Base-by-base conservation (phyloP, 2,797 vertebrate genomes). In the Cheirogaleus major region DNA sequence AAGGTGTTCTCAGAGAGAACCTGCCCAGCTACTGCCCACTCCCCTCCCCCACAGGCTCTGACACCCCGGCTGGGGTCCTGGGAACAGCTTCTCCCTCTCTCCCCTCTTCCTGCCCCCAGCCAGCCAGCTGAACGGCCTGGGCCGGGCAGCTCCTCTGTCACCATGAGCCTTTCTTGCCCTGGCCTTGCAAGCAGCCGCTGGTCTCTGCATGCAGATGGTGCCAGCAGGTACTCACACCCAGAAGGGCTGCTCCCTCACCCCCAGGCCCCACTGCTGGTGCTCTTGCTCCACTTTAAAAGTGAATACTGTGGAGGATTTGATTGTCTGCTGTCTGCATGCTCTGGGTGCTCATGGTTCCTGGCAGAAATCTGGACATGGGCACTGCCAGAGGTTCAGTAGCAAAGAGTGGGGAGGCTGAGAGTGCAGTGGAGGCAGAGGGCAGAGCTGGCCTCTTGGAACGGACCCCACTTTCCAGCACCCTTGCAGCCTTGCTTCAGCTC, bases 161-260 rank as follows among this genome's bases (percentile, higher is more conserved):
- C 27, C 67, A 0, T 4, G 11, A 65, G 4, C 15, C 38, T 15
- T 11, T 61, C 4, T 2, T 1, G 50, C 15, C 38, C 12, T 30
- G 45, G 52, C 23, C 57, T 38, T n/a, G 25, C 32, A 9, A 41
- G 72, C 65, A 50, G 63, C 48, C 67, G 35, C 38, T 5, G 25
- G 38, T 52, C 63, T 61, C 87, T 38, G 50, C 27, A 4, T 23
- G 27, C 67, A 67, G 27, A 57, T 2, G 57, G 57, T 41, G 65
- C 69, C 69, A 59, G 69, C 63, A 65, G 57, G 70, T n/a, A 76
- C 52, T 8, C 59, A 55, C 41, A 67, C 20, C 79, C 11, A 0
- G 32, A 35, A 82, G 48, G 15, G n/a, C 63, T 65, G 35, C 50
- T 38, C 17, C 8, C 32, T 70, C 20, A n/a, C 9, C n/a, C 25